Evolutionary conservation across 2,113 vertebrate genomes (phyloP).

Genomic region (Cygnus buccinator): DNA sequence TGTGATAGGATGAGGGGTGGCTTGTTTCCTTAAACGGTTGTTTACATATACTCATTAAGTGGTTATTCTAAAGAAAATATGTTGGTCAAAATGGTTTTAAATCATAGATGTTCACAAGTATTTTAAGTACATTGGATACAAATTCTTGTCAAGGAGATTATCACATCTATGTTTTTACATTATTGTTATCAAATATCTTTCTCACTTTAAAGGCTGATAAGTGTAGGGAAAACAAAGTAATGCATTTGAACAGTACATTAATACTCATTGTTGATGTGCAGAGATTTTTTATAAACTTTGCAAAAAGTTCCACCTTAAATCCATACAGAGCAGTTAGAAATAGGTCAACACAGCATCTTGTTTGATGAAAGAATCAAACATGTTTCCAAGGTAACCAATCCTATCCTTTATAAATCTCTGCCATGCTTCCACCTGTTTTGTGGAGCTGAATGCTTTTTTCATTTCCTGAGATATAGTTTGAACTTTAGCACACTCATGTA

Average conservation of each 20-base stretch:
- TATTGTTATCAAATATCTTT: not conserved
- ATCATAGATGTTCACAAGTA: not conserved
- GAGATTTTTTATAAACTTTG: not conserved
- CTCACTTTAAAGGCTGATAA: not conserved
- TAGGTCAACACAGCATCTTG: conserved; percentile 60
- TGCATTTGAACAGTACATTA: not conserved
- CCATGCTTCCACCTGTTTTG: conserved; percentile 30
- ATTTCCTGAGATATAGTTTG: conserved; percentile 36
- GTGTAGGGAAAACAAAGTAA: not conserved
- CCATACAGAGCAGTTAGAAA: conserved; percentile 7
- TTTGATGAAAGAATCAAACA: conserved; percentile 67
- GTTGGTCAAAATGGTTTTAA: not conserved
- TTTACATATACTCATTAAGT: not conserved
- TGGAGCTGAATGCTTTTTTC: conserved; percentile 49
- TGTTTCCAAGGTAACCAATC: conserved; percentile 78
- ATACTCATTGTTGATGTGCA: not conserved
- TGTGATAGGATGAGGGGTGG: not conserved
- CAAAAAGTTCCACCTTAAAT: conserved; percentile 48
- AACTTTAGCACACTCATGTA: conserved; percentile 11
- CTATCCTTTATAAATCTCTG: conserved; percentile 49
- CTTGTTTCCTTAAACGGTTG: not conserved
- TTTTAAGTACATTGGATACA: not conserved
- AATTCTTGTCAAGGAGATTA: not conserved
- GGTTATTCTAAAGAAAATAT: not conserved
- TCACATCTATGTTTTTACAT: not conserved